phyloP scores from a whole-genome alignment of 2,113 vertebrate species.

The Eulacestoma nigropectus region DNA sequence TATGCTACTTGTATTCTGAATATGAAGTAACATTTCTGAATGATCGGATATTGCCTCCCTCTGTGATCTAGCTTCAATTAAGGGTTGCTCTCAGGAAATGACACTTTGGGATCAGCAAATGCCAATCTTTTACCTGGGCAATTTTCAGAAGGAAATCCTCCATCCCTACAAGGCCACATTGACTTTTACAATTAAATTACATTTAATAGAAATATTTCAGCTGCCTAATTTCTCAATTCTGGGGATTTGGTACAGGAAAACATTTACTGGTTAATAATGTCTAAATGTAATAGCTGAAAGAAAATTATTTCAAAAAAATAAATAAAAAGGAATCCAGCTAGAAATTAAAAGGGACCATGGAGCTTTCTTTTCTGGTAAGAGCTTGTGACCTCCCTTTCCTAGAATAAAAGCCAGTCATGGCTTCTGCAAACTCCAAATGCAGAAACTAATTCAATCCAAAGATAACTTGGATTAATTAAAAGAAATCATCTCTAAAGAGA shows the following conservation, averaged over 20 bases:
- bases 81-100: slow-evolving; percentile 56
- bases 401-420: background rate
- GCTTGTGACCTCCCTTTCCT: slow-evolving; percentile 2
- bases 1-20: slow-evolving; percentile 58
- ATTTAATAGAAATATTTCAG: slow-evolving; percentile 55
- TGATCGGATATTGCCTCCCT: slow-evolving; percentile 54
- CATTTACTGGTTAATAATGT: slow-evolving; percentile 40
- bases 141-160: slow-evolving; percentile 49
- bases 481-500: background rate
- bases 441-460: slow-evolving; percentile 24
- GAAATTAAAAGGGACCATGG: slow-evolving; percentile 29
- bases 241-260: background rate
- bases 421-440: slow-evolving; percentile 10
- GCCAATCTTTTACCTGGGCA: slow-evolving; percentile 66
- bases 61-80: slow-evolving; percentile 63
- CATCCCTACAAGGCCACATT: slow-evolving; percentile 32
- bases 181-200: slow-evolving; percentile 74
- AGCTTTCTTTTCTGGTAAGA: slow-evolving; percentile 20
- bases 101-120: slow-evolving; percentile 66
- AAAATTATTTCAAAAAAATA: slow-evolving; percentile 10
- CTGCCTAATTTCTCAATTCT: slow-evolving; percentile 36
- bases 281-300: slow-evolving; percentile 7
- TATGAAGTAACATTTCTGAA: slow-evolving; percentile 63
- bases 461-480: slow-evolving; percentile 49
- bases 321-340: slow-evolving; percentile 31